Conservation (phyloP, 2,888 invertebrate species). For the Metallyticus violacea region DNA sequence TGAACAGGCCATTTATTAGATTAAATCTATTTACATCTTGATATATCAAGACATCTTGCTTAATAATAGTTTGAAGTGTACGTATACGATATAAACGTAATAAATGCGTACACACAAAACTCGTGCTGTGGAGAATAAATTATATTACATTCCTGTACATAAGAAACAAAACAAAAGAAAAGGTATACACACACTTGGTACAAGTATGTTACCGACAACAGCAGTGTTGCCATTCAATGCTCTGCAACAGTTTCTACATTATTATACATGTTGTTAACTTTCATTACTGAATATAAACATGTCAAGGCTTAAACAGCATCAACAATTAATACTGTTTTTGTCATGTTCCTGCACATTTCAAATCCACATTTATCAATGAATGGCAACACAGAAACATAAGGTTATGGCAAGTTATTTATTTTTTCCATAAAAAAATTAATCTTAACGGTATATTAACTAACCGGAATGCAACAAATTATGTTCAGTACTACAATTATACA, state of each 20-base stretch:
- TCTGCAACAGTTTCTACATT: neutral
- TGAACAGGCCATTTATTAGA: neutral
- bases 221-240: neutral
- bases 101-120: conserved; percentile 14
- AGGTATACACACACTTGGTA: neutral
- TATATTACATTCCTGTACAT: neutral
- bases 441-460: conserved; percentile 3
- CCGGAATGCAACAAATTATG: conserved; percentile 30
- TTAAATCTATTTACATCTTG: neutral
- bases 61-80: neutral
- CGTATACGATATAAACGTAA: conserved; percentile 4
- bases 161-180: neutral
- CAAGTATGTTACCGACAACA: neutral
- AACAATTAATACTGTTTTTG: neutral
- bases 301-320: neutral
- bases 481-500: conserved; percentile 38
- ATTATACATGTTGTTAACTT: neutral
- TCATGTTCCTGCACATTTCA: neutral
- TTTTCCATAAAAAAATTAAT: neutral
- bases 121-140: conserved; percentile 3
- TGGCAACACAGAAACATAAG: conserved; percentile 3
- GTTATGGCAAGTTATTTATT: conserved; percentile 5
- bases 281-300: neutral
- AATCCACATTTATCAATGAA: neutral
- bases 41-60: neutral